Base-by-base conservation (phyloP, 2,888 invertebrate species). In the Drosophila leonis region DNA sequence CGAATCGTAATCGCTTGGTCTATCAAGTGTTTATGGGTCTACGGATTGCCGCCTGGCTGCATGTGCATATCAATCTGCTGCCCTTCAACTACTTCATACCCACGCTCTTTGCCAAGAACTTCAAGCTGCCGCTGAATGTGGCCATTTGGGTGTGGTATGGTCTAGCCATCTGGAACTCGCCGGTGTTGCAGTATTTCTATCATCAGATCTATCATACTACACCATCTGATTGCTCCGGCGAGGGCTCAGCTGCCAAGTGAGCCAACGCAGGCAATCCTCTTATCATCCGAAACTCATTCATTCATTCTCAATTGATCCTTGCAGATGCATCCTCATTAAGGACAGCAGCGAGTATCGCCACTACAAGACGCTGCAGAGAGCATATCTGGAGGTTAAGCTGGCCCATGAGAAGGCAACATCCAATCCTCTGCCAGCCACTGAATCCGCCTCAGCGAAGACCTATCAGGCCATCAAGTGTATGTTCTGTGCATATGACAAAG, bases 401-500 rank as follows among this genome's bases (percentile, higher is more conserved):
- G 91, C 92, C 1, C 91, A 93, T 61, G 91, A 90, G 59, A 92
- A 90, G 65, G 67, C 88, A 27, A 88, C 72, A 10, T 81, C 88
- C 12, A 85, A 84, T 54, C 82, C 82, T n/a, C 48, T 88, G 33
- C 74, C 81, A 15, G 77, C 70, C 56, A 82, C 81, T 0, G 92
- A 91, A 52, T 91, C 87, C 46, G 85, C 84, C 8, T 93, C 93
- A 13, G 91, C 92, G 18, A 93, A 91, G 75, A 92, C 93, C 39
- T 93, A 92, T 78, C 93, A 93, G 79, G 93, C 93, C 62, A 93
- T 93, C 35, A 93, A 93, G 83, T 93, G 93, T 92, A 78, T 77
- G 80, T 13, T 1, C 20, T 10, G 6, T 3, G 1, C 18, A n/a
- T 27, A 0, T 9, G 2, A 1, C 18, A 12, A 20, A 15, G 9